Conservation (phyloP, 2,888 invertebrate species). For the Aleiodes alternator region DNA sequence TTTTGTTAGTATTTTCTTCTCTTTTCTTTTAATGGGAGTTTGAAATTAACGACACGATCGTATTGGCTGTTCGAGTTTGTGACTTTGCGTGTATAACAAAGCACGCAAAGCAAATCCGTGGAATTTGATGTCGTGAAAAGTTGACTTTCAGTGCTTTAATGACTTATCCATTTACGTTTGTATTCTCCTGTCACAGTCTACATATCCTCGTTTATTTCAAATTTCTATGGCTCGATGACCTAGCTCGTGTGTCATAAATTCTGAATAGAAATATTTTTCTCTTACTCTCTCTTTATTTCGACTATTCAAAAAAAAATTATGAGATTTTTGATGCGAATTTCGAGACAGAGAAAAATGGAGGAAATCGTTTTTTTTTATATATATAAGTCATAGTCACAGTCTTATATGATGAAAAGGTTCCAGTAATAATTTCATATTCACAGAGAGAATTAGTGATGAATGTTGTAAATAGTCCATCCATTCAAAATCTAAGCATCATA, state of each 20-base stretch:
- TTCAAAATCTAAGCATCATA: conserved; percentile 19
- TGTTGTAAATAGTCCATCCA: neutral
- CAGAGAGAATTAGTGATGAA: conserved; percentile 23
- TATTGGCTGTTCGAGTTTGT: conserved; percentile 26
- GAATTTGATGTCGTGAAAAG: conserved; percentile 35
- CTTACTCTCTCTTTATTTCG: no score
- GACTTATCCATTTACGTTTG: conserved; percentile 26
- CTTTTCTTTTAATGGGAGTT: conserved; percentile 19
- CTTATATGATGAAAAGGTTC: neutral
- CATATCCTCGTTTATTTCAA: no score
- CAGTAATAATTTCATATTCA: conserved; percentile 13
- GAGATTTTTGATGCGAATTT: neutral
- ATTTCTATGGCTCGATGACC: no score
- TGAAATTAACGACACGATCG: conserved; percentile 17
- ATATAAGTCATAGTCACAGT: neutral
- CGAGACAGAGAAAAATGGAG: neutral
- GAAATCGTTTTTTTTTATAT: no score
- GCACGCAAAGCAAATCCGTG: conserved; percentile 45
- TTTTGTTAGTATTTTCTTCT: neutral
- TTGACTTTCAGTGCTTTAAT: conserved; percentile 38
- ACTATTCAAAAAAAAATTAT: no score
- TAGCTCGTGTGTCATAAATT: no score
- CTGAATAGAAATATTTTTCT: no score
- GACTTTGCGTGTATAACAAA: conserved; percentile 38
- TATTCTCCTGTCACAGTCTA: conserved; percentile 12